These are phyloP conservation scores for Eulacestoma nigropectus DNA, from an alignment of 2,113 vertebrate genomes.

Conservation along the genomic window DNA sequence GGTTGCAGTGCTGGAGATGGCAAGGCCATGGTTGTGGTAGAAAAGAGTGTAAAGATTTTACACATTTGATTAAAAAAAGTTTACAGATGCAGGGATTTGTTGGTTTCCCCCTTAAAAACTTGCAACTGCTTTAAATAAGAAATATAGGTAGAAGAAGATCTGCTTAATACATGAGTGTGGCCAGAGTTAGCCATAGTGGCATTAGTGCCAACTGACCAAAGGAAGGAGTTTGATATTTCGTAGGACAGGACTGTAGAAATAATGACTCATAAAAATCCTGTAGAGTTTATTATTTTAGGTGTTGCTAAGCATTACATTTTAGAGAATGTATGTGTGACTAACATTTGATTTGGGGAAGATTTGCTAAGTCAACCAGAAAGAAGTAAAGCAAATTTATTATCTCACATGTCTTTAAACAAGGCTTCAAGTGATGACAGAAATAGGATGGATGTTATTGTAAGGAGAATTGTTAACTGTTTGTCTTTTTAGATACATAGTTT, in stretches of 20 bases:
- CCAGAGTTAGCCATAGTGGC: background rate
- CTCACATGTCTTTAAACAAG: background rate
- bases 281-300: background rate
- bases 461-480: background rate
- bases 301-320: background rate
- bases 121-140: background rate
- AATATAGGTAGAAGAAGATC: background rate
- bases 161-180: background rate
- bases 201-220: background rate
- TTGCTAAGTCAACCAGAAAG: background rate
- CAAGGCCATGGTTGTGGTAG: background rate
- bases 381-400: background rate
- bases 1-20: background rate
- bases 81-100: background rate
- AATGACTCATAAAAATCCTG: background rate
- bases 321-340: background rate
- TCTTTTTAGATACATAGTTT: background rate
- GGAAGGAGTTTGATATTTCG: background rate
- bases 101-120: background rate
- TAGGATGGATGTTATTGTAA: background rate
- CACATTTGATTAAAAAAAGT: background rate
- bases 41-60: background rate
- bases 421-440: background rate
- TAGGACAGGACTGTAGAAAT: background rate
- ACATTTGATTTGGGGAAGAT: slow-evolving; percentile 1